Evolutionary conservation across 2,113 vertebrate species (phyloP).

Genomic region (Antennarius striatus): DNA sequence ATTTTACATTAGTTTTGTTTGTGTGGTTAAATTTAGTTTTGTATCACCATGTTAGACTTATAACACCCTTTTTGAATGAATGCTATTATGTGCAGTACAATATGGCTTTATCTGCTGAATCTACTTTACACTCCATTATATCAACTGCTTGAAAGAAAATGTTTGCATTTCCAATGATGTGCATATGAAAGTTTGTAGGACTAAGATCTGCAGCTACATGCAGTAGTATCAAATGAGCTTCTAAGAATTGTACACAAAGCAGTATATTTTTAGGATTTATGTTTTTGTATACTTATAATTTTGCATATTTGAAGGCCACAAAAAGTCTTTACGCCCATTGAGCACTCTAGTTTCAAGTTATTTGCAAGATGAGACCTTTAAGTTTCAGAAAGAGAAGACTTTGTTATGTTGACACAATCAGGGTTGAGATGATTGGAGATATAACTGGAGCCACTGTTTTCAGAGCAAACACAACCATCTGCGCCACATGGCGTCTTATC

Average conservation of each 20-base stretch:
- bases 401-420: neutral
- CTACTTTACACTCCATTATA: constrained; percentile 3
- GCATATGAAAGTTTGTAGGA: constrained; percentile 22
- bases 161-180: constrained; percentile 5
- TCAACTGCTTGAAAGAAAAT: neutral
- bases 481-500: constrained; percentile 50
- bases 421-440: constrained; percentile 37
- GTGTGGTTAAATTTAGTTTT: constrained; percentile 24
- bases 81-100: constrained; percentile 4
- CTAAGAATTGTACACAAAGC: too few relatives aligned
- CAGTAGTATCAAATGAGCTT: too few relatives aligned
- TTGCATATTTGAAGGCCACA: constrained; percentile 29
- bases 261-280: too few relatives aligned
- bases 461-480: constrained; percentile 59
- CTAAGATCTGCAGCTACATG: constrained; percentile 32
- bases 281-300: constrained; percentile 23
- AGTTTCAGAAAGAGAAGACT: constrained; percentile 14
- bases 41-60: neutral
- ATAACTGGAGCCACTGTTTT: constrained; percentile 55
- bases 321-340: constrained; percentile 24
- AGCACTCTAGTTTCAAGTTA: constrained; percentile 32
- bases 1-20: constrained; percentile 1
- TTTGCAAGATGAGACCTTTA: constrained; percentile 36
- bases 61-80: constrained; percentile 7
- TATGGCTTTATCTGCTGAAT: constrained; percentile 16